Percentiles rank a stretch among this genome's conserved stretches.
phyloP scores from a whole-genome alignment of 2,797 vertebrate species.

The Leptodactylus fallax region DNA sequence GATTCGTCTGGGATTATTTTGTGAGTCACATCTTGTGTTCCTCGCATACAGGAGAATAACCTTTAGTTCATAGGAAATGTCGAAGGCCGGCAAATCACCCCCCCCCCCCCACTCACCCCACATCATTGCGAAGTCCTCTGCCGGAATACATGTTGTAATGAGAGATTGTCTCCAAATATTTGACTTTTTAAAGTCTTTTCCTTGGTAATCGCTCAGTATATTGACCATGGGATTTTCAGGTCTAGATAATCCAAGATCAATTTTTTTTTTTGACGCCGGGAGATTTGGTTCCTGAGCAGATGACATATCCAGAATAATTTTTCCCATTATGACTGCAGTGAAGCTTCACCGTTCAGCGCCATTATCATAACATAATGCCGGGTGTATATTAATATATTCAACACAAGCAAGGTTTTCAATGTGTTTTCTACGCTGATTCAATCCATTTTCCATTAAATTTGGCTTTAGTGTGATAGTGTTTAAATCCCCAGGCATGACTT shows the following conservation, averaged over 20 bases:
- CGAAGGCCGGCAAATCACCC: background rate
- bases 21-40: background rate
- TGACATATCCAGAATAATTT: slow-evolving; percentile 19
- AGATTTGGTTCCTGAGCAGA: background rate
- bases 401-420: slow-evolving; percentile 9
- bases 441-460: slow-evolving; percentile 47
- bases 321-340: background rate
- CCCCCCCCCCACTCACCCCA: too few relatives aligned
- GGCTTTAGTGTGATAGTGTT: slow-evolving; percentile 41
- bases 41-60: background rate
- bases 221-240: slow-evolving; percentile 16
- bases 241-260: slow-evolving; percentile 36
- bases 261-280: slow-evolving; percentile 5
- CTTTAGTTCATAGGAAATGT: slow-evolving; percentile 3
- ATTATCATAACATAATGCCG: slow-evolving; percentile 39
- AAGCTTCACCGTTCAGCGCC: background rate
- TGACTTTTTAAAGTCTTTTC: background rate
- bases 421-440: slow-evolving; percentile 36
- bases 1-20: slow-evolving; percentile 26
- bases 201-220: background rate
- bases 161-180: background rate
- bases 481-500: slow-evolving; percentile 37
- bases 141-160: background rate
- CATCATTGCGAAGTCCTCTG: background rate
- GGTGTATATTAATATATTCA: slow-evolving; percentile 48